Base-by-base conservation (phyloP, 2,888 invertebrate genomes). In the Prenolepis imparis region DNA sequence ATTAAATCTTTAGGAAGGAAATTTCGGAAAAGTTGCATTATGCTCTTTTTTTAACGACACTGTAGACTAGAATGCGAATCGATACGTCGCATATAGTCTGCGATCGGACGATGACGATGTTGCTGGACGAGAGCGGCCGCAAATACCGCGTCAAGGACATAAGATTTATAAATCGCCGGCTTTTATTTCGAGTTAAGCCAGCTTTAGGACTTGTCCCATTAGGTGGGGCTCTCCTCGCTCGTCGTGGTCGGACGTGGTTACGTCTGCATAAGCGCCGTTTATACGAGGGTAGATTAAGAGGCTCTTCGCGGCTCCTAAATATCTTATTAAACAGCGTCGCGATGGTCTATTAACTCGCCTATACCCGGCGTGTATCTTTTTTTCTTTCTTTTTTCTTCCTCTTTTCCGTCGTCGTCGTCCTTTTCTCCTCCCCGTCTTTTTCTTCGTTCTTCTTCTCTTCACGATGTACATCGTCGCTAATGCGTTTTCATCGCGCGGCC, bases 111-210 rank as follows among this genome's bases (percentile, higher is more conserved):
- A 57, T 39, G 70, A 64, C 59, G 63, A 52, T 83, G 75, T 74
- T 78, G 84, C 59, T 74, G 68, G 59, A 80, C 36, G 67, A 36
- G 68, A 84, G 68, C n/a, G 59, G 44, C 67, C 86, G 84, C 89
- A 86, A 90, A 89, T 83, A 87, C 82, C 89, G 75, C 82, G 80
- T 39, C 82, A 84, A 87, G 82, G 86, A 88, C 87, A 90, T 88
- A 90, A 90, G 91, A 92, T 93, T 91, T 90, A 92, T 93, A 93
- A 93, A 92, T 93, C 91, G 91, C 83, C 72, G 88, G 86, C 89
- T 91, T 91, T 93, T 91, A 92, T 92, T 92, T 91, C 88, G 88
- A 90, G 91, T 91, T 91, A 91, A 93, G 91, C 90, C 91, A 90
- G 90, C 91, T 93, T 91, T 91, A 90, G 88, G 91, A 90, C 84